phyloP scores from a whole-genome alignment of 2,797 vertebrate species.

The Taenioides sp. region DNA sequence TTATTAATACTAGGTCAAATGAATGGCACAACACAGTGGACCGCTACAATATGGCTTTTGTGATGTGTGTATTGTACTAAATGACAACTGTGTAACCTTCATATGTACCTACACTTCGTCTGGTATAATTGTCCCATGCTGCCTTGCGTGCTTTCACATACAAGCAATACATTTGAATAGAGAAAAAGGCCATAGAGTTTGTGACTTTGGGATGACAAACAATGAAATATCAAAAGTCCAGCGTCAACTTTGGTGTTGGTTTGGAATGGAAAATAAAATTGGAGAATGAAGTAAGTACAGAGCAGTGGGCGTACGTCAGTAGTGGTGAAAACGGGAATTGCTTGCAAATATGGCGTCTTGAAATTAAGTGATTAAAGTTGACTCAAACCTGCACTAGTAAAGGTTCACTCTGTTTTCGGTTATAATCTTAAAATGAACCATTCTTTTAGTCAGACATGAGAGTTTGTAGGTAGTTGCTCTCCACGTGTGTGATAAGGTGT shows the following conservation, averaged over 20 bases:
- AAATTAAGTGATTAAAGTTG: too few species aligned
- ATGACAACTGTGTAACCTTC: slow-evolving; percentile 61
- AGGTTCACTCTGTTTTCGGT: too few species aligned
- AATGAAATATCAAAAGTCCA: neutral
- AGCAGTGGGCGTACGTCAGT: too few species aligned
- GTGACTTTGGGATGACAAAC: slow-evolving; percentile 3
- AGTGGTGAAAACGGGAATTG: too few species aligned
- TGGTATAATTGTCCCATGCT: neutral
- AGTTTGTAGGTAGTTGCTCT: too few species aligned
- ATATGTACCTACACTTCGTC: slow-evolving; percentile 48
- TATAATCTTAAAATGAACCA: too few species aligned
- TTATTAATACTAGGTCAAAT: slow-evolving; percentile 81
- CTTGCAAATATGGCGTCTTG: too few species aligned
- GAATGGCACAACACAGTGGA: slow-evolving; percentile 61
- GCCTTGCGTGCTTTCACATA: slow-evolving; percentile 19
- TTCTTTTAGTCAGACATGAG: too few species aligned
- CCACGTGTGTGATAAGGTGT: too few species aligned
- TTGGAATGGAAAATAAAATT: neutral
- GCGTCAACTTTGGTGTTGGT: neutral
- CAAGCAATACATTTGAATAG: slow-evolving; percentile 16
- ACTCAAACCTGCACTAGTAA: too few species aligned
- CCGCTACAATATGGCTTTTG: slow-evolving; percentile 62
- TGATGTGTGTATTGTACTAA: slow-evolving; percentile 62
- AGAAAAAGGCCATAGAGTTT: neutral
- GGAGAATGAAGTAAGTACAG: too few species aligned